phyloP scores from a whole-genome alignment of 2,113 vertebrate genomes.

The Crotalus helleri region DNA sequence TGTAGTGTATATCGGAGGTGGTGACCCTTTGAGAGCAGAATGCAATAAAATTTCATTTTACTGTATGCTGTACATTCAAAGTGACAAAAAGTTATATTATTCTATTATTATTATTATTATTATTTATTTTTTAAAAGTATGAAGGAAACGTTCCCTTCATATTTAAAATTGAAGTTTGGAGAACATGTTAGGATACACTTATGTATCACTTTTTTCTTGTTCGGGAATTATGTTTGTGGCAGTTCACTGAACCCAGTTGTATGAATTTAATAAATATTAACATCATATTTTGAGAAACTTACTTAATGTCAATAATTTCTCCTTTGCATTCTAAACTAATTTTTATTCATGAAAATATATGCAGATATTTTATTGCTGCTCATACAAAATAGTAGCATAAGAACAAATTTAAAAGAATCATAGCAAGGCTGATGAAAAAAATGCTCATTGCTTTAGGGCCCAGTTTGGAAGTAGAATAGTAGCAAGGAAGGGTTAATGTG shows the following conservation, averaged over 20 bases:
- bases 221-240: not conserved
- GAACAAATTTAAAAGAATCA: not conserved
- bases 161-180: not conserved
- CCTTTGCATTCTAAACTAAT: not conserved
- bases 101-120: no score
- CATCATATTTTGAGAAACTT: not conserved
- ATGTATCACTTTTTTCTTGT: not conserved
- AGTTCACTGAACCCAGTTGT: not conserved
- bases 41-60: no score
- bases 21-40: no score
- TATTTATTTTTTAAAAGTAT: not conserved
- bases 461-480: not conserved
- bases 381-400: not conserved
- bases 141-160: not conserved
- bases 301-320: not conserved
- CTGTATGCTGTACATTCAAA: no score
- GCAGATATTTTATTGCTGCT: not conserved
- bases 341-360: not conserved
- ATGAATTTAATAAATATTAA: not conserved
- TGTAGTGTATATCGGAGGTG: no score
- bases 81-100: no score
- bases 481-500: not conserved
- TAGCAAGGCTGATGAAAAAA: not conserved
- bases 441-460: not conserved
- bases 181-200: not conserved